phyloP scores from a whole-genome alignment of 1,140 invertebrate genomes.

The Apis cerana region DNA sequence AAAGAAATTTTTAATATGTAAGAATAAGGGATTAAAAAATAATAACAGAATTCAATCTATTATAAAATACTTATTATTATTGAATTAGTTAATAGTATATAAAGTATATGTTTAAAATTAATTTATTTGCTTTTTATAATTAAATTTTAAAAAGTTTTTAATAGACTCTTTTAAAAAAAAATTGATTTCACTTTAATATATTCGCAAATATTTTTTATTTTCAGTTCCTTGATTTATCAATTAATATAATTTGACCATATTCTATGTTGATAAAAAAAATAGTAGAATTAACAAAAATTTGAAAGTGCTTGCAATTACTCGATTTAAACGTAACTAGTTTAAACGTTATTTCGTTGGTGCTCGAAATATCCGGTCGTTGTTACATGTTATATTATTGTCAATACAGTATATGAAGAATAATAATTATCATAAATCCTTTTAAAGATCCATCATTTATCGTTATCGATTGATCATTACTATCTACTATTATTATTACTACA shows the following conservation, averaged over 20 bases:
- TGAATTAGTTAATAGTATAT: too few relatives aligned
- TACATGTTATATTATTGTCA: slow-evolving; percentile 63
- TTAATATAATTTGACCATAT: neutral
- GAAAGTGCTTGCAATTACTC: neutral
- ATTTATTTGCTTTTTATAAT: neutral
- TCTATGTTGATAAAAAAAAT: neutral
- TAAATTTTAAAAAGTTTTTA: too few relatives aligned
- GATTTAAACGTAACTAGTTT: slow-evolving; percentile 65
- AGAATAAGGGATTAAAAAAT: too few relatives aligned
- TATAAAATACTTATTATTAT: too few relatives aligned
- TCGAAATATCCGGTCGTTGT: slow-evolving; percentile 76
- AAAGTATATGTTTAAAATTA: too few relatives aligned
- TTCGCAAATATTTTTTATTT: neutral
- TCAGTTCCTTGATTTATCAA: neutral
- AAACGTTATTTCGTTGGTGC: slow-evolving; percentile 75
- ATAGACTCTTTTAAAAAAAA: too few relatives aligned
- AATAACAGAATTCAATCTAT: too few relatives aligned
- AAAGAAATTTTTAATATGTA: too few relatives aligned
- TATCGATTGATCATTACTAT: slow-evolving; percentile 13
- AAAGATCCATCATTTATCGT: slow-evolving; percentile 11
- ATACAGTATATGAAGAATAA: slow-evolving; percentile 45
- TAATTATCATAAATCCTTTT: slow-evolving; percentile 27
- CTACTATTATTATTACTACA: neutral
- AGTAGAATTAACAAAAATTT: neutral
- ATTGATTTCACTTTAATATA: neutral